A percentile compares a stretch with the other conserved stretches of the same genome.
These are phyloP conservation scores for Liodrosophila aerea DNA, from an alignment of 2,888 invertebrate genomes.

Conservation along the genomic window DNA sequence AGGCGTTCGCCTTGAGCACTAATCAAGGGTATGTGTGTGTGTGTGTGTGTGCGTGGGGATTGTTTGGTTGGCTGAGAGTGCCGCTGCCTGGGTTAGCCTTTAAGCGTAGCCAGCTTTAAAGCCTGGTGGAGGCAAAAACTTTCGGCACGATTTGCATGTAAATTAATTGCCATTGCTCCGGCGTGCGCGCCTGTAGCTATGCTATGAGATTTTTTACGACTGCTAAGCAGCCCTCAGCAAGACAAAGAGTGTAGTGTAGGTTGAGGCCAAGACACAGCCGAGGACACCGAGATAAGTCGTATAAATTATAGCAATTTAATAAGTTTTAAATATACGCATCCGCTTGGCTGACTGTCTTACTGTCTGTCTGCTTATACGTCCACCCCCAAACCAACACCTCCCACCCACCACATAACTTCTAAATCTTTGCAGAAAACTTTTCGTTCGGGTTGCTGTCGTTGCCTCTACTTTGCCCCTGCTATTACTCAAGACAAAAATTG, in stretches of 20 bases:
- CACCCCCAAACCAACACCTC: background rate
- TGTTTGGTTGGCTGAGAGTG: background rate
- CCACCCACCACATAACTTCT: slow-evolving; percentile 44
- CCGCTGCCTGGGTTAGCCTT: slow-evolving; percentile 29
- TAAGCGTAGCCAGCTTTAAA: slow-evolving; percentile 23
- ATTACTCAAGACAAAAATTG: slow-evolving; percentile 77
- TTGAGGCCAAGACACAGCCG: slow-evolving; percentile 6
- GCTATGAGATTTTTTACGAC: slow-evolving; percentile 56
- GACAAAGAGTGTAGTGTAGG: slow-evolving; percentile 13
- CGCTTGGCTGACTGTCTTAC: slow-evolving; percentile 49
- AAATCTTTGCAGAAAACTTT: slow-evolving; percentile 69
- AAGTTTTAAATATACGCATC: slow-evolving; percentile 80
- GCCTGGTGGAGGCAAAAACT: slow-evolving; percentile 44
- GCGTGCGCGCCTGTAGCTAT: slow-evolving; percentile 40
- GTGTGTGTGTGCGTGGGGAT: slow-evolving; percentile 22
- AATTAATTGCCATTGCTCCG: slow-evolving; percentile 78
- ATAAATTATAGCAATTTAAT: slow-evolving; percentile 82
- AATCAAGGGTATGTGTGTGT: slow-evolving; percentile 59
- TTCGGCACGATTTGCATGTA: slow-evolving; percentile 79
- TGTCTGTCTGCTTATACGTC: slow-evolving; percentile 24
- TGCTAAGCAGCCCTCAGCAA: slow-evolving; percentile 63
- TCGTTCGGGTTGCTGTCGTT: slow-evolving; percentile 25
- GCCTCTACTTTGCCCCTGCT: slow-evolving; percentile 38
- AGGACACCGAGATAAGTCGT: slow-evolving; percentile 76
- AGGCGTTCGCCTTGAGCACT: slow-evolving; percentile 55